These are phyloP conservation scores for Kryptopterus vitreolus DNA, from an alignment of 2,797 vertebrate genomes.

Conservation along the genomic window DNA sequence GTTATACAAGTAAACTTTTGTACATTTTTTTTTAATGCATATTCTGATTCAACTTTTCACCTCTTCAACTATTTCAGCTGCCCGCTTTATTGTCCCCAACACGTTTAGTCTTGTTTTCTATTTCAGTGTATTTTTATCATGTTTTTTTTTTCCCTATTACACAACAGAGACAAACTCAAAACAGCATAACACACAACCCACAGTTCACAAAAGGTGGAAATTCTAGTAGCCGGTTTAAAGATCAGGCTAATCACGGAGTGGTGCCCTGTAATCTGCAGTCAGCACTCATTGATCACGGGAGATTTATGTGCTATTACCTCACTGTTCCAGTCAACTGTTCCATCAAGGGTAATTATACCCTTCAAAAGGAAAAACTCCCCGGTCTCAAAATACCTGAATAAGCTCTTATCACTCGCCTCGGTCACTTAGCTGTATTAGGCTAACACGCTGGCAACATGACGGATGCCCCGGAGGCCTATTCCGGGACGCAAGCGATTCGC, in stretches of 20 bases:
- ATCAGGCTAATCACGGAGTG: constrained; percentile 67
- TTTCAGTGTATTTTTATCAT: not conserved
- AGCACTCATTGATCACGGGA: constrained; percentile 73
- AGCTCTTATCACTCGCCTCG: constrained; percentile 64
- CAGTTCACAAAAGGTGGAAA: constrained; percentile 28
- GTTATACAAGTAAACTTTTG: too few relatives aligned
- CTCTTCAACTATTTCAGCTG: not conserved
- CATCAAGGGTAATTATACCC: constrained; percentile 67
- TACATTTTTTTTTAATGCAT: not conserved
- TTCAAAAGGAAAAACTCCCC: constrained; percentile 41
- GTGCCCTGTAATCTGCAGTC: constrained; percentile 75
- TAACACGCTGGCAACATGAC: constrained; percentile 49
- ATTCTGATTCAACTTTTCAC: not conserved
- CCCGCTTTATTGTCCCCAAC: not conserved
- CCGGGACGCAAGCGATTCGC: not conserved
- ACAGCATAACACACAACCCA: not conserved
- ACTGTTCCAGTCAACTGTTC: constrained; percentile 73
- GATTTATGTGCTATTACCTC: constrained; percentile 81
- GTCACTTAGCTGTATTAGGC: constrained; percentile 61
- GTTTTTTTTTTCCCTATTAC: not conserved
- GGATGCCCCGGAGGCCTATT: constrained; percentile 39
- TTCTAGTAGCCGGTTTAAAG: constrained; percentile 50
- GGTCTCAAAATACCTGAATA: constrained; percentile 66
- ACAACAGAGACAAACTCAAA: not conserved
- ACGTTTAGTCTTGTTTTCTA: constrained; percentile 17